These are phyloP conservation scores for Melangyna quadrimaculata DNA, from an alignment of 2,888 invertebrate species.

Conservation along the genomic window DNA sequence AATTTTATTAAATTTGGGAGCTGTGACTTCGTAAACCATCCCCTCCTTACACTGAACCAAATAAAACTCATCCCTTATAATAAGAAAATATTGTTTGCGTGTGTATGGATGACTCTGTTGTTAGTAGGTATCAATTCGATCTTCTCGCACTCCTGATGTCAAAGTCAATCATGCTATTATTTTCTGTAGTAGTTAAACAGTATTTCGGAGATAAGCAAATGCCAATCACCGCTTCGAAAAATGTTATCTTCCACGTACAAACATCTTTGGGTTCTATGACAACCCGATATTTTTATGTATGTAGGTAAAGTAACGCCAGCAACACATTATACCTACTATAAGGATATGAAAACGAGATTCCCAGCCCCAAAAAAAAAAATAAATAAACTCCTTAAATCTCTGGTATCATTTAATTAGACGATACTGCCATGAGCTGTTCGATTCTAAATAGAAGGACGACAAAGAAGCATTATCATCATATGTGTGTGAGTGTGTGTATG, in stretches of 20 bases:
- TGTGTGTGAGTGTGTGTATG: neutral
- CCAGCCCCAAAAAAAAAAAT: constrained; percentile 30
- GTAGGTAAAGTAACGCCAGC: constrained; percentile 1
- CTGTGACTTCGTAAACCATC: too few species aligned
- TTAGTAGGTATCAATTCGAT: neutral
- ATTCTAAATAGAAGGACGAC: constrained; percentile 22
- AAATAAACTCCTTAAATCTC: constrained; percentile 56
- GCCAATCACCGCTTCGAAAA: constrained; percentile 50
- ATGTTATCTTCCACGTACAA: constrained; percentile 51
- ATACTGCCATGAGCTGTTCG: constrained; percentile 49
- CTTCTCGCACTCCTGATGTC: neutral
- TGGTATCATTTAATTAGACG: constrained; percentile 62
- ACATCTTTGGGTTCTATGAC: constrained; percentile 18
- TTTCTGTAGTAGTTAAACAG: constrained; percentile 45
- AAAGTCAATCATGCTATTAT: constrained; percentile 47
- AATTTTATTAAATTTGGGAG: too few species aligned
- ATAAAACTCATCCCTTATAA: neutral
- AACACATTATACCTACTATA: constrained; percentile 9
- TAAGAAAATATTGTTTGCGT: neutral
- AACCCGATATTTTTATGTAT: neutral
- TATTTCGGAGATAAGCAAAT: constrained; percentile 57
- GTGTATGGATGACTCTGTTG: neutral
- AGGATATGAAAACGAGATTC: constrained; percentile 45
- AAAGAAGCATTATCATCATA: neutral
- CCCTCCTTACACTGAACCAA: too few species aligned